These are phyloP conservation scores for Axea sp. DNA, from an alignment of 2,888 invertebrate genomes.

Conservation along the genomic window DNA sequence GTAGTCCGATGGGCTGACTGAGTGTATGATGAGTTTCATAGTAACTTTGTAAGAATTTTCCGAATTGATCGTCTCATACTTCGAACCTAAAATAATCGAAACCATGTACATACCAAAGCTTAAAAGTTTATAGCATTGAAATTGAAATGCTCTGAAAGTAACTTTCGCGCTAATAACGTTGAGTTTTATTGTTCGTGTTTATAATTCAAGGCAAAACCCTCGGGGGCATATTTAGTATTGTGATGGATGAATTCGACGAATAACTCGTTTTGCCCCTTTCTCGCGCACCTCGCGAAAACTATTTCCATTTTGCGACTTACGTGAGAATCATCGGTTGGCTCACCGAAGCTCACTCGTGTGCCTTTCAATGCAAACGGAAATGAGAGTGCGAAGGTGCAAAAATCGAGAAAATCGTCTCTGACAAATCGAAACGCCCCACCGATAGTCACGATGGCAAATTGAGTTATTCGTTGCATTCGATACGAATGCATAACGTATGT, in stretches of 20 bases:
- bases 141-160: conserved; percentile 32
- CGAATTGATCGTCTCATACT: conserved; percentile 79
- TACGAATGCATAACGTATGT: conserved; percentile 36
- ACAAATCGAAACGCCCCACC: conserved; percentile 47
- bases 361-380: conserved; percentile 58
- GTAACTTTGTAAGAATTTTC: conserved; percentile 81
- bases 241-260: conserved; percentile 55
- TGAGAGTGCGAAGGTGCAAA: conserved; percentile 47
- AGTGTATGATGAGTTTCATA: conserved; percentile 80
- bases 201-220: conserved; percentile 36
- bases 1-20: conserved; percentile 79
- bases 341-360: conserved; percentile 35
- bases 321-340: conserved; percentile 59
- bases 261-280: conserved; percentile 39
- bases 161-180: conserved; percentile 29
- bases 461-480: conserved; percentile 51
- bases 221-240: conserved; percentile 53
- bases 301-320: conserved; percentile 63
- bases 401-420: conserved; percentile 58
- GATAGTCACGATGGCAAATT: conserved; percentile 50
- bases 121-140: conserved; percentile 19
- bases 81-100: conserved; percentile 72
- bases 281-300: conserved; percentile 41
- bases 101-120: conserved; percentile 11
- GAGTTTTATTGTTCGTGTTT: conserved; percentile 43